Percentiles rank a stretch among this genome's conserved stretches.
These are phyloP conservation scores for Rhinichthys klamathensis DNA, from an alignment of 2,113 vertebrate genomes.

Conservation along the genomic window DNA sequence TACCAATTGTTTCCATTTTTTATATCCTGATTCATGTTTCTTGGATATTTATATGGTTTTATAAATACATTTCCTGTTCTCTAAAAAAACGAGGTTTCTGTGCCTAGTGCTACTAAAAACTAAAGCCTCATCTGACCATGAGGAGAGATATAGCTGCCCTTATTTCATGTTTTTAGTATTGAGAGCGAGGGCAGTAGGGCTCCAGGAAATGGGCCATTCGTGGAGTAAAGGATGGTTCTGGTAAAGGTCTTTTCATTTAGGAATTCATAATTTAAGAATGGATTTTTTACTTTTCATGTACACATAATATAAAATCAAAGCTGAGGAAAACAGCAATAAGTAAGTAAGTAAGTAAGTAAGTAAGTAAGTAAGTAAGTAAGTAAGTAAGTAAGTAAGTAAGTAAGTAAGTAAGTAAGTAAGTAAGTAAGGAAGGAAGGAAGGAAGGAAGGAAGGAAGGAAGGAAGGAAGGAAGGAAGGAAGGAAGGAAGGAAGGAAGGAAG, in stretches of 20 bases:
- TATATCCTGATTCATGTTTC: neutral
- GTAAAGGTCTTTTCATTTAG: constrained; percentile 5
- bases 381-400: no score
- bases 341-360: no score
- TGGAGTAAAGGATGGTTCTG: neutral
- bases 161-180: constrained; percentile 38
- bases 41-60: constrained; percentile 17
- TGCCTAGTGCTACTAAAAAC: constrained; percentile 41
- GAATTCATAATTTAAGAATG: neutral
- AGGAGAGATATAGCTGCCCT: constrained; percentile 35
- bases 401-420: no score
- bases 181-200: constrained; percentile 12
- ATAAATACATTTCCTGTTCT: constrained; percentile 15
- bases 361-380: no score
- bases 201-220: neutral
- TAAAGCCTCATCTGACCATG: constrained; percentile 18
- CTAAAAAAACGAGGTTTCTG: constrained; percentile 51
- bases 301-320: neutral
- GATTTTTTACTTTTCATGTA: neutral
- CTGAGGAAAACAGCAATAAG: neutral
- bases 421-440: no score
- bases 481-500: no score
- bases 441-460: no score
- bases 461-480: no score
- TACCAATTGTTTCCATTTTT: neutral